A percentile compares a stretch with the other conserved stretches of the same genome.
These are phyloP conservation scores for Triplophysa rosa DNA, from an alignment of 2,113 vertebrate species.

Conservation along the genomic window DNA sequence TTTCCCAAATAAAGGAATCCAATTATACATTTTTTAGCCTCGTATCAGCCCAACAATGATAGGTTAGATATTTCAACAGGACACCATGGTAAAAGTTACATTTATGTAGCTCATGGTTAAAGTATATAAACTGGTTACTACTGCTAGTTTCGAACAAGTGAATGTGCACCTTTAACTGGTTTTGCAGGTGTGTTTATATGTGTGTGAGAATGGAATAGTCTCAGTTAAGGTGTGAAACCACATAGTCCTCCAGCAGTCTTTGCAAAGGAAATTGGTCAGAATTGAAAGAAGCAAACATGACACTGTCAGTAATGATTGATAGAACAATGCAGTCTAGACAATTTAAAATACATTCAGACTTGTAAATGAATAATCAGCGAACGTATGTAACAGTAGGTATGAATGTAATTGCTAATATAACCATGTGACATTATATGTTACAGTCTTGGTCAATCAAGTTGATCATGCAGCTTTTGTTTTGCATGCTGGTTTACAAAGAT, in stretches of 20 bases:
- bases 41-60: too few species aligned
- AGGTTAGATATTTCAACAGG: too few species aligned
- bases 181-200: background rate
- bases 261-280: slow-evolving; percentile 14
- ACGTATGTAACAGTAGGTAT: background rate
- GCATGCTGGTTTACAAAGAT: background rate
- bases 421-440: too few species aligned
- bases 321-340: background rate
- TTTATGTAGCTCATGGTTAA: background rate
- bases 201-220: background rate
- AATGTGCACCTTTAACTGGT: background rate
- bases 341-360: background rate
- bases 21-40: too few species aligned
- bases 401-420: too few species aligned
- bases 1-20: too few species aligned
- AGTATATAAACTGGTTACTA: background rate
- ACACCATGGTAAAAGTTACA: too few species aligned
- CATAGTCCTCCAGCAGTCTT: background rate
- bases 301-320: too few species aligned
- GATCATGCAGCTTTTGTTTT: background rate
- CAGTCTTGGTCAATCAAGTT: too few species aligned
- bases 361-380: background rate
- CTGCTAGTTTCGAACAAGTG: background rate
- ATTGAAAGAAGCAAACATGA: background rate
- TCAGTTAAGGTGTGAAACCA: slow-evolving; percentile 46